A percentile compares a stretch with the other conserved stretches of the same genome.
These are phyloP conservation scores for Pantala flavescens DNA, from an alignment of 1,140 invertebrate genomes.

Conservation along the genomic window DNA sequence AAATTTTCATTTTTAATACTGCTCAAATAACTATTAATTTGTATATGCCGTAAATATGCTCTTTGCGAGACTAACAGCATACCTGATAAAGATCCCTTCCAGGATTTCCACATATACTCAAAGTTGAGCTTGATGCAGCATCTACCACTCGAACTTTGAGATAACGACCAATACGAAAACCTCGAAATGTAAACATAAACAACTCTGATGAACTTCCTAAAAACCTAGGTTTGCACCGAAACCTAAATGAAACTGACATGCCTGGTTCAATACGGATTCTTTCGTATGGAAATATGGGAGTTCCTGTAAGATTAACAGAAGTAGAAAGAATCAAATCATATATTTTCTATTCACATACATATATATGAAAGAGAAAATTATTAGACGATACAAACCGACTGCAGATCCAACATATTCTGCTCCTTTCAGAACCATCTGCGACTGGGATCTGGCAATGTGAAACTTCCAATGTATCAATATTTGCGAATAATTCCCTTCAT, in stretches of 20 bases:
- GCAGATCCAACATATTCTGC: too few relatives aligned
- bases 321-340: too few relatives aligned
- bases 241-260: slow-evolving; percentile 31
- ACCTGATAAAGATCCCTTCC: background rate
- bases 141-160: slow-evolving; percentile 38
- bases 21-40: too few relatives aligned
- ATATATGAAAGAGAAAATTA: too few relatives aligned
- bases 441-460: slow-evolving; percentile 25
- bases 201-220: slow-evolving; percentile 47
- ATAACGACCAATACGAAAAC: slow-evolving; percentile 43
- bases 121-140: slow-evolving; percentile 26
- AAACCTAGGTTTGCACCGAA: slow-evolving; percentile 40
- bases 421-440: slow-evolving; percentile 26
- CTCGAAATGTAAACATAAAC: slow-evolving; percentile 44
- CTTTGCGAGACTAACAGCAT: too few relatives aligned
- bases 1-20: too few relatives aligned
- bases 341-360: too few relatives aligned
- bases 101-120: background rate
- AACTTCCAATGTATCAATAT: slow-evolving; percentile 30
- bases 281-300: too few relatives aligned
- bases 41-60: too few relatives aligned
- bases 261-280: slow-evolving; percentile 27
- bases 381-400: too few relatives aligned
- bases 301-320: too few relatives aligned
- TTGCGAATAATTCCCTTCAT: slow-evolving; percentile 29